Percentiles rank a stretch among this genome's conserved stretches.
These are phyloP conservation scores for Ploceus nigricollis DNA, from an alignment of 2,113 vertebrate genomes.

Conservation along the genomic window DNA sequence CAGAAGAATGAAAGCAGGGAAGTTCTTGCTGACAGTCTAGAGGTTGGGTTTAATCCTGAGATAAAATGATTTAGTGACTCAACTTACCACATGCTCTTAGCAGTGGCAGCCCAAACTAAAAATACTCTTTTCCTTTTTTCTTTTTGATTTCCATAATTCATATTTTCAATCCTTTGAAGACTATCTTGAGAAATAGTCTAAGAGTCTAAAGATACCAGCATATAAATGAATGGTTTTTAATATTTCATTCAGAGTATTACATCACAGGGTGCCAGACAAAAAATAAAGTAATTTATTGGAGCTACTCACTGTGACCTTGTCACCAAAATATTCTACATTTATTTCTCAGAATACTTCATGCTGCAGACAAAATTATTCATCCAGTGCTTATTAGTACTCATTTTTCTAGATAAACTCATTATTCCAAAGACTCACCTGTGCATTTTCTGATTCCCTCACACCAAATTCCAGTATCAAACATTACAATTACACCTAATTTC, in stretches of 20 bases:
- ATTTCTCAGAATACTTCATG: not conserved
- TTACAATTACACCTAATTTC: not conserved
- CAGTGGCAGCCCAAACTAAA: not conserved
- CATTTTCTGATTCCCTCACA: not conserved
- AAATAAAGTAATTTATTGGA: not conserved
- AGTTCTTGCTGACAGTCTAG: not conserved
- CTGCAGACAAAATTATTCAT: not conserved
- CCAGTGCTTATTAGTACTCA: not conserved
- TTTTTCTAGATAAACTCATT: not conserved
- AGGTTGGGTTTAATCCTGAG: not conserved
- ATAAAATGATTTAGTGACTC: not conserved
- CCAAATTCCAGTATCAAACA: not conserved
- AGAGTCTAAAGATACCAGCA: not conserved
- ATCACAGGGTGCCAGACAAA: not conserved
- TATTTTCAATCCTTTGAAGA: not conserved
- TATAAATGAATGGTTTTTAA: not conserved
- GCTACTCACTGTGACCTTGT: not conserved
- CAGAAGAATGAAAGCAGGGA: not conserved
- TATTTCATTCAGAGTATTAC: not conserved
- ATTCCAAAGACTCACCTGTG: not conserved
- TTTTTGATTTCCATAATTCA: not conserved
- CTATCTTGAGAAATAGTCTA: not conserved
- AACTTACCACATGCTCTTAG: not conserved
- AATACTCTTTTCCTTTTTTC: not conserved
- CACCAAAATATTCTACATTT: not conserved